Conservation (phyloP, 2,113 vertebrate species). For the Antechinus flavipes region DNA sequence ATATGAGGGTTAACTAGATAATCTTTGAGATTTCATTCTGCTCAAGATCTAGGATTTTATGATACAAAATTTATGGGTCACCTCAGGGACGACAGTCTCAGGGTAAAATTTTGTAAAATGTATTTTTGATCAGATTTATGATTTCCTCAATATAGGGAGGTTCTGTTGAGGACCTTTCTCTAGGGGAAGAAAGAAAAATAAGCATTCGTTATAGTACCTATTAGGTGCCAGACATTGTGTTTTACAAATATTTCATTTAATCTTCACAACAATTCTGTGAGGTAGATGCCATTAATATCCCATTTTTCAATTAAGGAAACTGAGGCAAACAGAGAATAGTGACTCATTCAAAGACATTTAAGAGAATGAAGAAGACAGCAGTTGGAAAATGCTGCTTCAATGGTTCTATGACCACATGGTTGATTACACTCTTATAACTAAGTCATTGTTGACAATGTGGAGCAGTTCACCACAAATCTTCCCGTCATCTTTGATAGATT, state of each 20-base stretch:
- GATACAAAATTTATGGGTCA: background rate
- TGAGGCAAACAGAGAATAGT: background rate
- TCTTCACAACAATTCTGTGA: background rate
- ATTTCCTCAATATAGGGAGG: background rate
- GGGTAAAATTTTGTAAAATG: slow-evolving; percentile 6
- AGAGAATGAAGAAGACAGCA: background rate
- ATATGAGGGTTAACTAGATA: background rate
- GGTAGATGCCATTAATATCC: background rate
- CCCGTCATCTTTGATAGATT: background rate
- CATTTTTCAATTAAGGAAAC: background rate
- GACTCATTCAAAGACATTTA: background rate
- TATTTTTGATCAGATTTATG: background rate
- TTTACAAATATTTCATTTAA: background rate
- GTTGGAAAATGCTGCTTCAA: background rate
- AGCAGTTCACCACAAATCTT: background rate
- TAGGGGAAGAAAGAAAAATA: background rate
- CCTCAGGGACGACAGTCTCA: background rate
- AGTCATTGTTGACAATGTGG: background rate
- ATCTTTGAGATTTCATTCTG: background rate
- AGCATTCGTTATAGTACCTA: background rate
- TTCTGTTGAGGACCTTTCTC: background rate
- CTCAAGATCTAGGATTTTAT: background rate
- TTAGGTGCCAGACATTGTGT: background rate
- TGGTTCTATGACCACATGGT: background rate
- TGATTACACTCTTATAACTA: background rate